A percentile compares a stretch with the other conserved stretches of the same genome.
These are phyloP conservation scores for Acipenser ruthenus DNA, from an alignment of 2,797 vertebrate species.

Conservation along the genomic window DNA sequence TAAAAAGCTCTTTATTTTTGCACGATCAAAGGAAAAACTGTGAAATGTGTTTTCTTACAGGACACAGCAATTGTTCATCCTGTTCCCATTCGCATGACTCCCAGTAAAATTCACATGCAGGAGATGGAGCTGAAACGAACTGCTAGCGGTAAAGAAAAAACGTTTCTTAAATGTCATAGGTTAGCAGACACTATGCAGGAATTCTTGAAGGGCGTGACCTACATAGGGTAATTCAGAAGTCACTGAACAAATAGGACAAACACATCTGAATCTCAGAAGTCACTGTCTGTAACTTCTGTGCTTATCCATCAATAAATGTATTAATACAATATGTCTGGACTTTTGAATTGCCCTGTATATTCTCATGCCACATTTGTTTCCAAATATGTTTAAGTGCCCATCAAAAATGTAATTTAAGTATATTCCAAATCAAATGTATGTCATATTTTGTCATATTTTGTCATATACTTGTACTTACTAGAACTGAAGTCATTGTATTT, in stretches of 20 bases:
- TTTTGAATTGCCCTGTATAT: conserved; percentile 2
- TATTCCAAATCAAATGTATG: too few relatives aligned
- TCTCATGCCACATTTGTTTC: not conserved
- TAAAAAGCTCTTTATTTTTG: not conserved
- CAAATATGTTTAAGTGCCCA: not conserved
- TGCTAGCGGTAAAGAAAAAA: conserved; percentile 71
- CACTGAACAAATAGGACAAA: not conserved
- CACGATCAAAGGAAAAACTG: conserved; percentile 5
- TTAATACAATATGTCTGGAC: not conserved
- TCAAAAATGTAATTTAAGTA: too few relatives aligned
- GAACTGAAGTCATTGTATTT: too few relatives aligned
- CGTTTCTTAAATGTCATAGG: not conserved
- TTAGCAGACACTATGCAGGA: too few relatives aligned
- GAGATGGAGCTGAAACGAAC: conserved; percentile 98
- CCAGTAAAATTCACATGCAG: conserved; percentile 99
- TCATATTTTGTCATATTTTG: too few relatives aligned
- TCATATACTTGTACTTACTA: too few relatives aligned
- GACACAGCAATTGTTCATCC: conserved; percentile 97
- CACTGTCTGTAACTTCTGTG: not conserved
- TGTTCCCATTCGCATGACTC: conserved; percentile 96
- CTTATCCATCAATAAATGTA: not conserved
- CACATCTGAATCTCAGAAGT: not conserved
- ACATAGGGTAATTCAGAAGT: too few relatives aligned
- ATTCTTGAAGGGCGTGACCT: too few relatives aligned
- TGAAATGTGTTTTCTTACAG: conserved; percentile 46